Conservation (phyloP, 2,113 vertebrate species). For the Hucho hucho region DNA sequence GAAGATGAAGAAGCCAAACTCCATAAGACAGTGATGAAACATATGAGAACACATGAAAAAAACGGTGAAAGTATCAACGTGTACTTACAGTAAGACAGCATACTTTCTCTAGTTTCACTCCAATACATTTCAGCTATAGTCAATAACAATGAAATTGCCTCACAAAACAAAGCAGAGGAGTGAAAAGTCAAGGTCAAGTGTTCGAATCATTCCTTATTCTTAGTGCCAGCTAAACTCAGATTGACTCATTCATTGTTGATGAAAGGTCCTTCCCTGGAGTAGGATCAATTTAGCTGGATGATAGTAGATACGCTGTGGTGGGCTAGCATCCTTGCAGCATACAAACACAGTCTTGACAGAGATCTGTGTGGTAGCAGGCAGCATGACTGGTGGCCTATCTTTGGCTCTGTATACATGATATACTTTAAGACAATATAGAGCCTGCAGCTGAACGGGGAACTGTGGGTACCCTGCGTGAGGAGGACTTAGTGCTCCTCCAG, state of each 20-base stretch:
- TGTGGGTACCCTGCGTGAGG: not conserved
- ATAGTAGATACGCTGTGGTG: no score
- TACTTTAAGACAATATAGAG: not conserved
- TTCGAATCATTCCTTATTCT: no score
- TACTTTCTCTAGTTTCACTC: no score
- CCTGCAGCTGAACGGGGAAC: not conserved
- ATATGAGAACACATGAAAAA: not conserved
- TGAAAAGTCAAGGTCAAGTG: no score
- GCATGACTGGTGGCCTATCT: not conserved
- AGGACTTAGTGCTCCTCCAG: not conserved
- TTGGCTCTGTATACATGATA: not conserved
- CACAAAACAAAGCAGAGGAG: not conserved
- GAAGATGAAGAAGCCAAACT: not conserved
- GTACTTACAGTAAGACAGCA: not conserved
- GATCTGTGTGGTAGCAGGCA: not conserved
- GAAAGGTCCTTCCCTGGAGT: no score
- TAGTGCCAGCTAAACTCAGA: no score
- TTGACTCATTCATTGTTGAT: no score
- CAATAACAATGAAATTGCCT: not conserved
- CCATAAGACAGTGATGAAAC: not conserved
- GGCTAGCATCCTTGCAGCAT: not conserved
- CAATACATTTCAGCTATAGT: no score
- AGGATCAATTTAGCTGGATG: no score
- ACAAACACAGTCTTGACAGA: not conserved
- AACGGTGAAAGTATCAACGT: not conserved